A percentile compares a stretch with the other conserved stretches of the same genome.
These are phyloP conservation scores for Drosophila macrospina DNA, from an alignment of 2,888 invertebrate species.

Conservation along the genomic window DNA sequence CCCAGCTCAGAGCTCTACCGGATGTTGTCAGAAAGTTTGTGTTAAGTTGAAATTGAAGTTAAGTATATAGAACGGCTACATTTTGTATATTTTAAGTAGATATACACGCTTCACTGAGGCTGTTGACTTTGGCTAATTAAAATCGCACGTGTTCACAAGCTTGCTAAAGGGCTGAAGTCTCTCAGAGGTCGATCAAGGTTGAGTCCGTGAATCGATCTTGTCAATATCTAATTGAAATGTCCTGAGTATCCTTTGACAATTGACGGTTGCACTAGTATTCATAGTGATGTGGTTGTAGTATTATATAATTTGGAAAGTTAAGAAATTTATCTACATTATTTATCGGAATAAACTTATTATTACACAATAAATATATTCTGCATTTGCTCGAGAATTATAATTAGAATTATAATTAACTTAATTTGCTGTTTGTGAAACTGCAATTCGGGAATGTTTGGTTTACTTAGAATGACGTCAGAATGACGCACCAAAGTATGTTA, in stretches of 20 bases:
- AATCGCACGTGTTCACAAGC: constrained; percentile 60
- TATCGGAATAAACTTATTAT: no score
- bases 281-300: neutral
- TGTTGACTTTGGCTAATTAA: constrained; percentile 78
- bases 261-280: neutral
- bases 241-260: neutral
- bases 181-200: constrained; percentile 46
- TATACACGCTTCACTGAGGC: constrained; percentile 60
- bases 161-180: constrained; percentile 14
- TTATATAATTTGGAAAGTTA: neutral
- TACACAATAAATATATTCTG: no score
- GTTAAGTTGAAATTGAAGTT: constrained; percentile 36
- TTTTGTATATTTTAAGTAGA: constrained; percentile 44
- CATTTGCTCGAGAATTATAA: no score
- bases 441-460: no score
- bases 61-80: constrained; percentile 50
- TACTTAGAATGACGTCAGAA: neutral
- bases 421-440: no score
- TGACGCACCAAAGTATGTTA: neutral
- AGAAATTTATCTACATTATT: neutral
- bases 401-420: no score
- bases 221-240: neutral
- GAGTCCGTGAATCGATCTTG: constrained; percentile 19
- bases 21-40: constrained; percentile 63
- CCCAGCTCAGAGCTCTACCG: constrained; percentile 36